phyloP scores from a whole-genome alignment of 2,888 invertebrate genomes.

The Parthenolecanium corni region DNA sequence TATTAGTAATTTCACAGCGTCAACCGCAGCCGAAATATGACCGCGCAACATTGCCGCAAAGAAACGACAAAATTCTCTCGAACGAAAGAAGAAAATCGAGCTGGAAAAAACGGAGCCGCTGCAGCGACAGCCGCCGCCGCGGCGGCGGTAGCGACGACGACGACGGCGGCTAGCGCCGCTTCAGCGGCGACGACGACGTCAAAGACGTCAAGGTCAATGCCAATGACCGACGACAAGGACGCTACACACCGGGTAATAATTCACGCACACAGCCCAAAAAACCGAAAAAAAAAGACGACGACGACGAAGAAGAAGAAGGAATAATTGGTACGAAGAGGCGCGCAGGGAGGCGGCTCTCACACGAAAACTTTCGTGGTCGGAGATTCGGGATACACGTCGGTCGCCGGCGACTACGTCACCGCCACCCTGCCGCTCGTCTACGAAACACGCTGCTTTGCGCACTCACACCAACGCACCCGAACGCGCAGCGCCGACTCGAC shows the following conservation, averaged over 20 bases:
- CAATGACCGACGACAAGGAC: conserved; percentile 25
- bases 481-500: no score
- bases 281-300: no score
- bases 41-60: background rate
- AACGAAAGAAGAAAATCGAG: background rate
- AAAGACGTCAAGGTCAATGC: conserved; percentile 24
- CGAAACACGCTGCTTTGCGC: no score
- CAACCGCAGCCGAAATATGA: conserved; percentile 15
- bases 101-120: background rate
- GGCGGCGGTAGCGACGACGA: background rate
- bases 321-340: no score
- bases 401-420: no score
- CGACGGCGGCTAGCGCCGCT: background rate
- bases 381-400: no score
- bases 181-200: background rate
- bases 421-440: no score
- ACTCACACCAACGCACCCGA: no score
- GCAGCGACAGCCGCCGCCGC: background rate
- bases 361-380: no score
- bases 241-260: conserved; percentile 3
- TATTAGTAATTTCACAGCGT: conserved; percentile 21
- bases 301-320: no score
- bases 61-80: background rate
- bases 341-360: no score
- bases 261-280: background rate